Conservation (phyloP, 2,888 invertebrate species). For the Dasypogon diadema region DNA sequence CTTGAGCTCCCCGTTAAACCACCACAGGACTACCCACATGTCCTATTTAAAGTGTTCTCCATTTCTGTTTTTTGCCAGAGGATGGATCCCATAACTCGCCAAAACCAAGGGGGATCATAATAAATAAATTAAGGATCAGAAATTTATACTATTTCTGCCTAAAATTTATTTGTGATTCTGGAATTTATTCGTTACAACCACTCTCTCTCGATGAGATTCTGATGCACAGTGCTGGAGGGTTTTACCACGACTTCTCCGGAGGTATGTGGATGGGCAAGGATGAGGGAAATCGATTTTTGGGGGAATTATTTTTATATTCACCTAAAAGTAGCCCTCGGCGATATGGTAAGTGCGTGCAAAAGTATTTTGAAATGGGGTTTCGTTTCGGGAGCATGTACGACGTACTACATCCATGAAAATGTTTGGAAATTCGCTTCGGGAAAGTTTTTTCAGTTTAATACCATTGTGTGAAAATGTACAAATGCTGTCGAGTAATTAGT, state of each 20-base stretch:
- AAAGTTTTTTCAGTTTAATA: background rate
- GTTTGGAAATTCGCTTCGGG: background rate
- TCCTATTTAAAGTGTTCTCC: conserved; percentile 24
- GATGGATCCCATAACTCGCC: conserved; percentile 11
- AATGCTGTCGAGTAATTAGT: conserved; percentile 8
- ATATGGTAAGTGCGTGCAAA: background rate
- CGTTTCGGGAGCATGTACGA: background rate
- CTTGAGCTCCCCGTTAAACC: background rate
- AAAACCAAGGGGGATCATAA: conserved; percentile 42
- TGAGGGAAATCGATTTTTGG: conserved; percentile 27
- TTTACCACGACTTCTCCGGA: background rate
- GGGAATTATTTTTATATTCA: conserved; percentile 13
- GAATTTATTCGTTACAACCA: conserved; percentile 34
- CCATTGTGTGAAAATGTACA: conserved; percentile 14
- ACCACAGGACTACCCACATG: background rate
- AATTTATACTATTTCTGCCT: conserved; percentile 47
- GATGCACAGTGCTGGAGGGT: conserved; percentile 30
- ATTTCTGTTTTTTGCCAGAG: background rate
- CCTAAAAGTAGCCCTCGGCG: conserved; percentile 21
- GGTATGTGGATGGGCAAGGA: background rate
- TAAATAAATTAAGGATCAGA: conserved; percentile 52
- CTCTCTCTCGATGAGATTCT: conserved; percentile 20
- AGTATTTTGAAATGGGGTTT: background rate
- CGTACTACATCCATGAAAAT: background rate
- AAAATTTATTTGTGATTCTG: conserved; percentile 48